A percentile compares a stretch with the other conserved stretches of the same genome.
These are phyloP conservation scores for Caiman crocodilus DNA, from an alignment of 2,797 vertebrate species.

Conservation along the genomic window DNA sequence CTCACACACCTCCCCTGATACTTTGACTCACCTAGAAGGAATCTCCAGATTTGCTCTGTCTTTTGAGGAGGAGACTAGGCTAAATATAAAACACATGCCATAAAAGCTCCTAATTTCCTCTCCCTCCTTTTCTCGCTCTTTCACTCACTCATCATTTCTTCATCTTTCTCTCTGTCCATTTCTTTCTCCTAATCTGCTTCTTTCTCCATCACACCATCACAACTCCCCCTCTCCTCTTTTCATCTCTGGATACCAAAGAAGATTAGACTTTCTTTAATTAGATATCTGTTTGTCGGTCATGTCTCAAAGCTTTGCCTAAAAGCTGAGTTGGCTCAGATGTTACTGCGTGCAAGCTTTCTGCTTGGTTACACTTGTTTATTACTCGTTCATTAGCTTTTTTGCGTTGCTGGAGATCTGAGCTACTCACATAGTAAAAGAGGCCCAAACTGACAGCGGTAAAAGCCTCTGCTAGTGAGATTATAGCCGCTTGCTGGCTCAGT, in stretches of 20 bases:
- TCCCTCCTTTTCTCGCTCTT: accelerated
- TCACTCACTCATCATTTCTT: accelerated
- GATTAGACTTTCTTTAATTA: conserved; percentile 55
- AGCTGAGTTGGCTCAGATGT: conserved; percentile 68
- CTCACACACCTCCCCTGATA: background rate
- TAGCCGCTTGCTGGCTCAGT: conserved; percentile 53
- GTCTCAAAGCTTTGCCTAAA: conserved; percentile 14
- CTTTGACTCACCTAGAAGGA: accelerated
- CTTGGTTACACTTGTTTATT: conserved; percentile 77
- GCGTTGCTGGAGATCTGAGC: conserved; percentile 71
- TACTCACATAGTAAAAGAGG: conserved; percentile 64
- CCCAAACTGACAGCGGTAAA: conserved; percentile 71
- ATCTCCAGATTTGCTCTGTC: background rate
- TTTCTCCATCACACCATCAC: background rate
- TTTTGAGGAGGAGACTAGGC: background rate
- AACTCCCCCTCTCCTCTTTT: background rate
- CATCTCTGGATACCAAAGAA: conserved; percentile 51
- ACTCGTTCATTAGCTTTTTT: conserved; percentile 76
- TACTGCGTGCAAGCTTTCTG: conserved; percentile 65
- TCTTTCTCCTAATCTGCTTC: background rate
- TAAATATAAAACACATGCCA: accelerated
- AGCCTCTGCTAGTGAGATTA: conserved; percentile 78
- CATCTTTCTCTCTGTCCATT: background rate
- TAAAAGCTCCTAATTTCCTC: background rate
- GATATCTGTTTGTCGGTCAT: background rate